These are phyloP conservation scores for Embidobia sp. DNA, from an alignment of 2,888 invertebrate genomes.

Conservation along the genomic window DNA sequence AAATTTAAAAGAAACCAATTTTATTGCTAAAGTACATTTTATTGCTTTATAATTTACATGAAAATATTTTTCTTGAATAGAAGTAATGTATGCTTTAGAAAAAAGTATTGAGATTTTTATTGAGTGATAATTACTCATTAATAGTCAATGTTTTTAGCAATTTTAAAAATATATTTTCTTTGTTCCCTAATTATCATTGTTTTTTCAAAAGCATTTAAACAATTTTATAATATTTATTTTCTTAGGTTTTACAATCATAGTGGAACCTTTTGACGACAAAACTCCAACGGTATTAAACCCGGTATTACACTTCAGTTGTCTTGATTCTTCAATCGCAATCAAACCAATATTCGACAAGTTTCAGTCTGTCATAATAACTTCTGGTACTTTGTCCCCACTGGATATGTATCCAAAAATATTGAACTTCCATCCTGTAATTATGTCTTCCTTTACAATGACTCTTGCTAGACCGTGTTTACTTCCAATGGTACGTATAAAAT, in stretches of 20 bases:
- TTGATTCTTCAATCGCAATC: conserved; percentile 99
- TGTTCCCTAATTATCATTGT: too few species aligned
- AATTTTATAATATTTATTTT: too few species aligned
- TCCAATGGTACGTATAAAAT: conserved; percentile 89
- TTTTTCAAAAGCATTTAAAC: too few species aligned
- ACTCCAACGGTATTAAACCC: conserved; percentile 95
- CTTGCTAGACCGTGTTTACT: conserved; percentile 96
- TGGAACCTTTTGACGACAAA: conserved; percentile 98
- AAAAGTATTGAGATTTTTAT: too few species aligned
- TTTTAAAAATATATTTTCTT: too few species aligned
- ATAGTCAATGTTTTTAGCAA: too few species aligned
- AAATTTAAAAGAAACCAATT: too few species aligned
- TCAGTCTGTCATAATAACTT: conserved; percentile 98
- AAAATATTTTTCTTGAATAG: too few species aligned
- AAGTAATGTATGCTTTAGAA: too few species aligned
- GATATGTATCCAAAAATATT: conserved; percentile 99
- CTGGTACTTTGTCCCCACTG: conserved; percentile 98
- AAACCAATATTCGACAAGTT: conserved; percentile 98
- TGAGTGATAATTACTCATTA: too few species aligned
- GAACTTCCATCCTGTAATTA: conserved; percentile 97
- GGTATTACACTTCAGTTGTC: conserved; percentile 93
- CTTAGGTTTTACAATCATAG: conserved; percentile 95
- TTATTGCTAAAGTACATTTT: too few species aligned
- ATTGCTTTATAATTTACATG: too few species aligned
- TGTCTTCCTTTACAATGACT: conserved; percentile 99